These are phyloP conservation scores for Sphecodes monilicornis DNA, from an alignment of 2,888 invertebrate genomes.

Conservation along the genomic window DNA sequence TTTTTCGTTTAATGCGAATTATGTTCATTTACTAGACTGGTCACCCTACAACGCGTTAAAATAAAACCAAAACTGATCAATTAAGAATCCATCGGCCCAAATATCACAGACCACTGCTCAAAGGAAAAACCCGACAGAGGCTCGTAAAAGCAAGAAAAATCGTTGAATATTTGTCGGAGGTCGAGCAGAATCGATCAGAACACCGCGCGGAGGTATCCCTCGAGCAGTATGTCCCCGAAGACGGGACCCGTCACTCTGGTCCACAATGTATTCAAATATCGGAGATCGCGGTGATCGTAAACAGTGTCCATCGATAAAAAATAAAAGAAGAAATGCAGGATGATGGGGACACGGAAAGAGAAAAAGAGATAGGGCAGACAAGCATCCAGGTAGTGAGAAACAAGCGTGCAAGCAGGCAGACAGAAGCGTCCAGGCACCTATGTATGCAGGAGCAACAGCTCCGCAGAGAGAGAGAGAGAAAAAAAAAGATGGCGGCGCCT, in stretches of 20 bases:
- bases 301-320: constrained; percentile 15
- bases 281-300: neutral
- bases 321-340: neutral
- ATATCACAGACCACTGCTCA: neutral
- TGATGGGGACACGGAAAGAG: neutral
- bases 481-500: constrained; percentile 67
- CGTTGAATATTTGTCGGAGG: constrained; percentile 2
- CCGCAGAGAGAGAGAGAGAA: constrained; percentile 15
- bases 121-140: neutral
- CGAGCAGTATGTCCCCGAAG: neutral
- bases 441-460: constrained; percentile 36
- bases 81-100: neutral
- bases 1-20: no score
- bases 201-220: neutral
- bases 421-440: neutral
- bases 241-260: neutral
- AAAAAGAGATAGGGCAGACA: neutral
- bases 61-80: no score
- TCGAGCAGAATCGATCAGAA: constrained; percentile 1
- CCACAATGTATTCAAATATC: constrained; percentile 9
- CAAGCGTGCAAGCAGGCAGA: neutral
- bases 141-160: neutral
- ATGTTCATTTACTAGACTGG: no score
- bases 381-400: no score
- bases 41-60: no score